Conservation (phyloP, 2,797 vertebrate species). For the Pteronotus mesoamericanus region DNA sequence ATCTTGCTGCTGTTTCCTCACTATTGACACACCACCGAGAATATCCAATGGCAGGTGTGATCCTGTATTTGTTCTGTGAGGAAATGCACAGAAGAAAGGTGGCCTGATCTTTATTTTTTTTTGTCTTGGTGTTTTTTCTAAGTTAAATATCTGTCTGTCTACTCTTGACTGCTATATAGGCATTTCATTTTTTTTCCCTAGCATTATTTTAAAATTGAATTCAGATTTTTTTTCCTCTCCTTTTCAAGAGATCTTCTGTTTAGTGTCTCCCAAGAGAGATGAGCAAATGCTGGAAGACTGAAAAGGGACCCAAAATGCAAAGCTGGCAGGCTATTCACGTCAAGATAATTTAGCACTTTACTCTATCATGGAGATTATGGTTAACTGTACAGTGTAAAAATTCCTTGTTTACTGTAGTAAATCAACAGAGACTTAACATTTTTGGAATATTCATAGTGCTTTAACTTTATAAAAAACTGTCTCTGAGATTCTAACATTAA, state of each 20-base stretch:
- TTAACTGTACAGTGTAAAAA: constrained; percentile 14
- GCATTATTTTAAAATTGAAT: constrained; percentile 45
- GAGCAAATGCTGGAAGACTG: neutral
- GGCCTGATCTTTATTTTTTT: neutral
- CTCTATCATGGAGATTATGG: neutral
- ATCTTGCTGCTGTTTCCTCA: neutral
- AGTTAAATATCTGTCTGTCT: constrained; percentile 6
- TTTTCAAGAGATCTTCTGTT: constrained; percentile 8
- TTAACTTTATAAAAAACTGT: neutral
- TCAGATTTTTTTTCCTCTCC: neutral
- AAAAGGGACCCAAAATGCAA: neutral
- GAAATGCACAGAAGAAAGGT: neutral
- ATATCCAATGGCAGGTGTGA: neutral
- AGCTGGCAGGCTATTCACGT: neutral
- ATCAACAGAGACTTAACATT: neutral
- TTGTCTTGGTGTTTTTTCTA: neutral
- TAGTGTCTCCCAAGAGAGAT: neutral
- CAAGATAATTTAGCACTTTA: neutral
- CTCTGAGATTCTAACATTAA: neutral
- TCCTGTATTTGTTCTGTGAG: neutral
- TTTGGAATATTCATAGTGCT: constrained; percentile 14
- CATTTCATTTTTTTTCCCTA: neutral
- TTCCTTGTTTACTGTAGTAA: neutral
- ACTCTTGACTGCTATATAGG: neutral
- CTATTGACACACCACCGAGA: neutral